phyloP scores from a whole-genome alignment of 2,888 invertebrate genomes.

The Bedellia somnulentella region DNA sequence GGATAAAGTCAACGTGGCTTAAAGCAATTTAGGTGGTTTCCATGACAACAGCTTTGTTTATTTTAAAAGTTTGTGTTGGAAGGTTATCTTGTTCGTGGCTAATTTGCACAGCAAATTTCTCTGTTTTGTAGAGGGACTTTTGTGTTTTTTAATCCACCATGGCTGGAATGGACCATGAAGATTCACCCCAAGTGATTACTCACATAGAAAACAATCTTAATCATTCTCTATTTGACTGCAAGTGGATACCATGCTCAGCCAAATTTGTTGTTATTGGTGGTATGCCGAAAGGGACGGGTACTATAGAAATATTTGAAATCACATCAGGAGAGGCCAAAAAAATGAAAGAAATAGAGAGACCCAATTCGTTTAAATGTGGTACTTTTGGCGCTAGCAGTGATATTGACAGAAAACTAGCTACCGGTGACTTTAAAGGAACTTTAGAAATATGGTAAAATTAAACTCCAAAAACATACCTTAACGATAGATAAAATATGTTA shows the following conservation, averaged over 20 bases:
- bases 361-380: slow-evolving; percentile 88
- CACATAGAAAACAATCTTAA: slow-evolving; percentile 81
- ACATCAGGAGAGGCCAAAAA: slow-evolving; percentile 70
- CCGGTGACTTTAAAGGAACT: slow-evolving; percentile 87
- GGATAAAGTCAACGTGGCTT: too few relatives aligned
- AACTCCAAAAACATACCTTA: neutral
- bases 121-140: too few relatives aligned
- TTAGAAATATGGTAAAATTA: slow-evolving; percentile 76
- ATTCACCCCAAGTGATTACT: slow-evolving; percentile 88
- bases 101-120: too few relatives aligned
- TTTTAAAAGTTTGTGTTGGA: too few relatives aligned
- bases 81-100: too few relatives aligned
- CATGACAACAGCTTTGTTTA: too few relatives aligned
- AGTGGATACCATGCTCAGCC: slow-evolving; percentile 94
- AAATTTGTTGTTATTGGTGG: slow-evolving; percentile 90
- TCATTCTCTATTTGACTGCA: slow-evolving; percentile 88
- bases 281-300: slow-evolving; percentile 82
- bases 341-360: slow-evolving; percentile 74
- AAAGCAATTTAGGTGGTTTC: too few relatives aligned
- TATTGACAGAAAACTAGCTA: slow-evolving; percentile 79
- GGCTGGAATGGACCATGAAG: slow-evolving; percentile 40
- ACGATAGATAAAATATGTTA: too few relatives aligned
- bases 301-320: slow-evolving; percentile 80
- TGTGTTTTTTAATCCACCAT: too few relatives aligned
- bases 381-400: slow-evolving; percentile 89